A percentile compares a stretch with the other conserved stretches of the same genome.
Evolutionary conservation across 2,888 invertebrate genomes (phyloP).

Genomic region (Agriopis aurantiaria): DNA sequence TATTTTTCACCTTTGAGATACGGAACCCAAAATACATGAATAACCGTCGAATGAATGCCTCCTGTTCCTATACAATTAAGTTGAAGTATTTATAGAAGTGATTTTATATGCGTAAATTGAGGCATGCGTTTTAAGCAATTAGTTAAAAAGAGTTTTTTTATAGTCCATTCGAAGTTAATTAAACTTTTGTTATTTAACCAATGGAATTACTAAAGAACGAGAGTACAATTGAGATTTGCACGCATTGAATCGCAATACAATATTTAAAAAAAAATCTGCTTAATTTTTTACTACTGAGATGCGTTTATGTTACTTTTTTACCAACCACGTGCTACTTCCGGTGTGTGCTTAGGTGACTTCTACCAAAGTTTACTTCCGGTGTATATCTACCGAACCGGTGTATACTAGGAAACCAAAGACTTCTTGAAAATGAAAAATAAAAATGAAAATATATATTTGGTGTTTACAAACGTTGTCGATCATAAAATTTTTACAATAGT

Average conservation of each 20-base stretch:
- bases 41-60: background rate
- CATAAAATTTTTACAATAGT: too few relatives aligned
- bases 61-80: background rate
- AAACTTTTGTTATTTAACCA: slow-evolving; percentile 10
- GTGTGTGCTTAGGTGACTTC: too few relatives aligned
- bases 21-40: background rate
- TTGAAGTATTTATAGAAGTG: background rate
- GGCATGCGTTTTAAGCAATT: slow-evolving; percentile 20
- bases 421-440: too few relatives aligned
- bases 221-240: background rate
- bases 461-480: too few relatives aligned
- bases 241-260: background rate
- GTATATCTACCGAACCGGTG: too few relatives aligned
- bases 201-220: background rate
- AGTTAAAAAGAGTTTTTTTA: slow-evolving; percentile 16
- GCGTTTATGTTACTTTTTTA: too few relatives aligned
- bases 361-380: too few relatives aligned
- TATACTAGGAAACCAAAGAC: too few relatives aligned
- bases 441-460: too few relatives aligned
- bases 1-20: background rate
- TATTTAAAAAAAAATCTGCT: background rate
- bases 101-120: slow-evolving; percentile 6
- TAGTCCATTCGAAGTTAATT: slow-evolving; percentile 16
- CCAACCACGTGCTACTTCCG: too few relatives aligned
- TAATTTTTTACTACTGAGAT: background rate